Percentiles rank a stretch among this genome's conserved stretches.
Evolutionary conservation across 2,797 vertebrate species (phyloP).

Genomic region (Argya squamiceps): DNA sequence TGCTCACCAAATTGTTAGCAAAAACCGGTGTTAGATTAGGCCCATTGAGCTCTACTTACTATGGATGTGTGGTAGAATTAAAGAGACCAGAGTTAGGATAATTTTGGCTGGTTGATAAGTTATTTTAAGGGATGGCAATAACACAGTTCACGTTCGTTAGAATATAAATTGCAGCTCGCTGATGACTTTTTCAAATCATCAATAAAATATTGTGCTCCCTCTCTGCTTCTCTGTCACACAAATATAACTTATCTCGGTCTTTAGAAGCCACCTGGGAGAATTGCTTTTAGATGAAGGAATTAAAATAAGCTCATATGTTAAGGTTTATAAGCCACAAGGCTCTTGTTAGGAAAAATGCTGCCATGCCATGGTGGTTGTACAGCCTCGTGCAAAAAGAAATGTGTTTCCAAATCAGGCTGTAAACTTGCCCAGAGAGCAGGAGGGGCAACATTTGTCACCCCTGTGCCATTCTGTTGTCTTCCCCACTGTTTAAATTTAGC

Average conservation of each 20-base stretch:
- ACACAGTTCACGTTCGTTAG: background rate
- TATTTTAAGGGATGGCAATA: background rate
- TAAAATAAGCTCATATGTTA: slow-evolving; percentile 13
- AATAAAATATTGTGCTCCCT: background rate
- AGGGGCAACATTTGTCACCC: background rate
- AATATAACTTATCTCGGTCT: background rate
- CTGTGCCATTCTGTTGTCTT: background rate
- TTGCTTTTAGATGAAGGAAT: slow-evolving; percentile 30
- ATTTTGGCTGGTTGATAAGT: background rate
- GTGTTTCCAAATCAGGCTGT: background rate
- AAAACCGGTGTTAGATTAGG: background rate
- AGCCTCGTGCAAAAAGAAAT: background rate
- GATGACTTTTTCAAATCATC: slow-evolving; percentile 12
- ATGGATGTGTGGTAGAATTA: background rate
- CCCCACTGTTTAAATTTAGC: background rate
- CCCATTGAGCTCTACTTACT: background rate
- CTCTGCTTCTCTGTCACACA: background rate
- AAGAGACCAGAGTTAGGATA: background rate
- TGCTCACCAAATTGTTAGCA: background rate
- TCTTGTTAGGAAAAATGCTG: background rate
- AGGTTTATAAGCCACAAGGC: background rate
- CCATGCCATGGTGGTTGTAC: background rate
- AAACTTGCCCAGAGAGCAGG: background rate
- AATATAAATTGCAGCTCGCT: background rate
- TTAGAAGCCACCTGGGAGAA: background rate